These are phyloP conservation scores for Drosophila pandora DNA, from an alignment of 1,140 invertebrate species.

Conservation along the genomic window DNA sequence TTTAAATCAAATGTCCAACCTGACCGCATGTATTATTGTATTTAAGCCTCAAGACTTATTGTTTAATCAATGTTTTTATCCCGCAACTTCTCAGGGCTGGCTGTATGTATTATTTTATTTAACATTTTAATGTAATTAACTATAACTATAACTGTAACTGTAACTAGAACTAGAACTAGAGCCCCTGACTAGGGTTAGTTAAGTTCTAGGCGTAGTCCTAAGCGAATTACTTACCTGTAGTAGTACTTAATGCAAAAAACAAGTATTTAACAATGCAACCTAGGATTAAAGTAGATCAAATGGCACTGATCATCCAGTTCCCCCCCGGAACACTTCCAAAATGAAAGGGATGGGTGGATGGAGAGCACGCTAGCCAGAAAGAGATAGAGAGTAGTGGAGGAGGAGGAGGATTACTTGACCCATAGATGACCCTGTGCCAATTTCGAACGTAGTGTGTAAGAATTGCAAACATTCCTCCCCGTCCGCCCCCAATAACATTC, in stretches of 20 bases:
- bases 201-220: neutral
- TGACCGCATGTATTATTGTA: constrained; percentile 11
- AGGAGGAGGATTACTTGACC: neutral
- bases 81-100: neutral
- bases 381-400: neutral
- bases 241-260: constrained; percentile 26
- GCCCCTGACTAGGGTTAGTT: neutral
- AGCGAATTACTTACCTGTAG: neutral
- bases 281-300: constrained; percentile 18
- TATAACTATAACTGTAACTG: no score
- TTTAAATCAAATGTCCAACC: neutral
- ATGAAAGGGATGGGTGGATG: constrained; percentile 13
- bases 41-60: neutral
- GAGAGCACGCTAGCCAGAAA: neutral
- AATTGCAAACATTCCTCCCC: constrained; percentile 28
- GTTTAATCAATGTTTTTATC: neutral
- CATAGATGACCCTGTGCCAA: constrained; percentile 37
- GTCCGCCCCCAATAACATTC: constrained; percentile 14
- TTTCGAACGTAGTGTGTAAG: constrained; percentile 3
- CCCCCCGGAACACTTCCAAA: constrained; percentile 13
- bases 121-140: neutral
- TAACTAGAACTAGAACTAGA: no score
- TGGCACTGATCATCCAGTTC: neutral
- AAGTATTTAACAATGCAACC: constrained; percentile 41
- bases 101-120: neutral